Percentiles rank a stretch among this genome's conserved stretches.
These are phyloP conservation scores for Hylaea fasciaria DNA, from an alignment of 2,888 invertebrate genomes.

Conservation along the genomic window DNA sequence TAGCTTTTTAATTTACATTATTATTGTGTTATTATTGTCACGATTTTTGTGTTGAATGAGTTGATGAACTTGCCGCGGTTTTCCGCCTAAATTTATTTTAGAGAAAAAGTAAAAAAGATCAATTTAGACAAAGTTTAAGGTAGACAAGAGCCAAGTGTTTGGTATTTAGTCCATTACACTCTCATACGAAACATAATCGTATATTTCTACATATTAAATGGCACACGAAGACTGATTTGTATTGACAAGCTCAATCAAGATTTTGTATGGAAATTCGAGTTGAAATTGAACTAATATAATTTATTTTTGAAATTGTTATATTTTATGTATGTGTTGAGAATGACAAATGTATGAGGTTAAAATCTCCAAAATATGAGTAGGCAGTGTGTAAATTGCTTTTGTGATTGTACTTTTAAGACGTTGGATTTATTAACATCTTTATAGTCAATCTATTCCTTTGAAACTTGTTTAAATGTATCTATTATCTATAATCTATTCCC, in stretches of 20 bases:
- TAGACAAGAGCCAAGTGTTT: too few species aligned
- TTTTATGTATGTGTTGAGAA: conserved; percentile 35
- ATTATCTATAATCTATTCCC: too few species aligned
- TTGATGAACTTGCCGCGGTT: conserved; percentile 1
- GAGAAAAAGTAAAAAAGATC: too few species aligned
- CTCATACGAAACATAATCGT: too few species aligned
- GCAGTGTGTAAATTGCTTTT: conserved; percentile 9
- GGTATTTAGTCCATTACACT: too few species aligned
- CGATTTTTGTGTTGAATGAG: not conserved
- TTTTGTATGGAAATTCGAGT: conserved; percentile 36
- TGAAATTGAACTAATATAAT: conserved; percentile 40
- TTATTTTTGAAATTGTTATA: conserved; percentile 50
- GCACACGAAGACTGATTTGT: conserved; percentile 64
- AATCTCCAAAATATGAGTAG: conserved; percentile 8
- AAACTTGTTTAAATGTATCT: too few species aligned
- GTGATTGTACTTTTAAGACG: not conserved
- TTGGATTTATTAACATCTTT: not conserved
- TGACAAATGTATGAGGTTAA: conserved; percentile 9
- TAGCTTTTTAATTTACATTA: not conserved
- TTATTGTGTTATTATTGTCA: too few species aligned
- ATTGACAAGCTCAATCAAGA: conserved; percentile 60
- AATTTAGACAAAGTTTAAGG: too few species aligned
- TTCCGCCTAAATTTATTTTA: not conserved
- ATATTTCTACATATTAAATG: conserved; percentile 1
- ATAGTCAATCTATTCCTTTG: too few species aligned